These are phyloP conservation scores for Tetranychus piercei DNA, from an alignment of 2,888 invertebrate species.

Conservation along the genomic window DNA sequence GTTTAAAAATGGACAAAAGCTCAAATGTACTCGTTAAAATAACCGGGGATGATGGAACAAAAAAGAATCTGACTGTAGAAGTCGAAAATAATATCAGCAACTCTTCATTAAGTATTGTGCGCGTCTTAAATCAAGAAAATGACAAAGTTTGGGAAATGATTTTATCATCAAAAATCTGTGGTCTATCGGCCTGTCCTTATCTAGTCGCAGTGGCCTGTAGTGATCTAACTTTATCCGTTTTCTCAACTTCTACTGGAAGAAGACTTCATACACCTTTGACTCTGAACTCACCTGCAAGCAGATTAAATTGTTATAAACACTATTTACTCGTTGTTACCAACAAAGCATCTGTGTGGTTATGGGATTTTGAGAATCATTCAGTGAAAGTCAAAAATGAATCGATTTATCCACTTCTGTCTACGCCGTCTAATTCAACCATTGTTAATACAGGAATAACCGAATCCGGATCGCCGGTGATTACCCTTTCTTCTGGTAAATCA, in stretches of 20 bases:
- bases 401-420: slow-evolving; percentile 36
- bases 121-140: slow-evolving; percentile 11
- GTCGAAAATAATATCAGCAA: slow-evolving; percentile 32
- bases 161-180: slow-evolving; percentile 29
- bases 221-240: slow-evolving; percentile 48
- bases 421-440: slow-evolving; percentile 32
- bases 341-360: slow-evolving; percentile 22
- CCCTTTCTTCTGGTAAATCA: slow-evolving; percentile 64
- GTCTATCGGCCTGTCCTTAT: slow-evolving; percentile 30
- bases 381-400: slow-evolving; percentile 41
- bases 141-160: slow-evolving; percentile 31
- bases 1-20: slow-evolving; percentile 10
- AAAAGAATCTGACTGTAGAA: slow-evolving; percentile 24
- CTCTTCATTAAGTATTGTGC: slow-evolving; percentile 8
- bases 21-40: not conserved
- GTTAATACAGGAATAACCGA: slow-evolving; percentile 44
- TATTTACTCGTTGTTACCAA: slow-evolving; percentile 42
- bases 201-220: slow-evolving; percentile 41
- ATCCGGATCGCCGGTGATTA: slow-evolving; percentile 59
- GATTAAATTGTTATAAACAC: slow-evolving; percentile 38
- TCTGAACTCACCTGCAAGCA: slow-evolving; percentile 43
- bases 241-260: slow-evolving; percentile 36
- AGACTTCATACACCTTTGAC: slow-evolving; percentile 40
- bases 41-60: not conserved
- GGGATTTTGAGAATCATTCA: slow-evolving; percentile 34